Base-by-base conservation (phyloP, 2,113 vertebrate genomes). In the Ornithorhynchus anatinus region DNA sequence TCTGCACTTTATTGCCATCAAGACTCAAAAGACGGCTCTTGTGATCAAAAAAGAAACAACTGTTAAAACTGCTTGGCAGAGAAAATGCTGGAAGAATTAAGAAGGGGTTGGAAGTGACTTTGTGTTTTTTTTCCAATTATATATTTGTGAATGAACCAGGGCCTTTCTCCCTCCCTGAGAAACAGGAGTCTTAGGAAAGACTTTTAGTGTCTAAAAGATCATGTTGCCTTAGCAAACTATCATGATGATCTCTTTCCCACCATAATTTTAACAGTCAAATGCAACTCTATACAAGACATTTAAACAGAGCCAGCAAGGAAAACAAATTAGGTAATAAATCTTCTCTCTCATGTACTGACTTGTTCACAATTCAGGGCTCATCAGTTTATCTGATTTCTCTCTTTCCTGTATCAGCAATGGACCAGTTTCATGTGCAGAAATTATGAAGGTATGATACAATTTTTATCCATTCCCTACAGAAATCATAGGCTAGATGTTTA, bases 401-500 rank as follows among this genome's bases (percentile, higher is more conserved):
- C 47, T 50, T 17, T 12, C 3, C 31, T 50, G 7, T 50, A 69
- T 35, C 75, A 62, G 75, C n/a, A 84, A 77, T 64, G 42, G 38
- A 29, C 31, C 39, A 69, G 65, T 66, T 77, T 52, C 84, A 52
- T 40, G 38, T 43, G 22, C 29, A 44, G 54, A 45, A 44, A 37
- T 59, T 72, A 72, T 47, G 19, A 64, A 80, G 79, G 84, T 75
- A 81, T 67, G 65, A 32, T 6, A 29, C 36, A 9, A 2, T 60
- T 81, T 81, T 66, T 64, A 59, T 64, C 31, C 22, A 50, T 50
- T 50, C 47, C 25, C 11, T 29, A 17, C 36, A 60, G 50, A 86
- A 61, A 83, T 87, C 75, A 64, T 31, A 70, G 78, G 75, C 63
- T 72, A 63, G 39, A n/a, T 72, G 59, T 81, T 75, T 69, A 75